Percentiles rank a stretch among this genome's conserved stretches.
These are phyloP conservation scores for Entosphenus tridentatus DNA, from an alignment of 2,113 vertebrate genomes.

Conservation along the genomic window DNA sequence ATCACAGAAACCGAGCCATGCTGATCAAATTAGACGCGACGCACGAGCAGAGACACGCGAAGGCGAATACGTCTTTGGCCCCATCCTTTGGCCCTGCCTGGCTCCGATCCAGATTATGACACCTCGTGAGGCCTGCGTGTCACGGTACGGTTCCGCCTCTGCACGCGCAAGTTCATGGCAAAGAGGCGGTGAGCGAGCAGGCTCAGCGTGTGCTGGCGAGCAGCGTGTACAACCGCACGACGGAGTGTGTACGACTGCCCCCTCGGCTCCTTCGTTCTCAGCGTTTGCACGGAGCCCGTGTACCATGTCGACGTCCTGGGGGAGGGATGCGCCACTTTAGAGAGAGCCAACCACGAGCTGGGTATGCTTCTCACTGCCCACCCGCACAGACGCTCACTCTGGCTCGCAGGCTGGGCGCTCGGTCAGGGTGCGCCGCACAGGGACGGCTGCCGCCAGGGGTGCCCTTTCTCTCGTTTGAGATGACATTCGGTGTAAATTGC, in stretches of 20 bases:
- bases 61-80: too few species aligned
- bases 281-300: constrained; percentile 22
- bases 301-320: constrained; percentile 38
- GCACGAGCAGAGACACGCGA: too few species aligned
- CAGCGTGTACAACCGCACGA: constrained; percentile 46
- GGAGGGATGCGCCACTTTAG: constrained; percentile 30
- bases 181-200: constrained; percentile 13
- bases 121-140: constrained; percentile 13
- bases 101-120: too few species aligned
- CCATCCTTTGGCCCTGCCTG: too few species aligned
- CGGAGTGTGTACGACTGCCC: constrained; percentile 38
- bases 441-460: too few species aligned
- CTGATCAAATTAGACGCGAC: too few species aligned
- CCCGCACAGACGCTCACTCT: background rate
- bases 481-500: too few species aligned
- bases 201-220: constrained; percentile 20
- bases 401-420: constrained; percentile 38
- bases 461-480: too few species aligned
- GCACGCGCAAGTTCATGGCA: constrained; percentile 13
- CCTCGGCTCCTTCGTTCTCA: constrained; percentile 30
- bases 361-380: constrained; percentile 18
- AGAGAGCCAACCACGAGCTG: constrained; percentile 37
- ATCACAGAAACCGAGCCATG: too few species aligned
- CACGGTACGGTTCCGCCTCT: constrained; percentile 9
- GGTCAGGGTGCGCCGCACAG: constrained; percentile 10